Percentiles rank a stretch among this genome's conserved stretches.
Evolutionary conservation across 2,888 invertebrate species (phyloP).

Genomic region (Periphyllus acericola): DNA sequence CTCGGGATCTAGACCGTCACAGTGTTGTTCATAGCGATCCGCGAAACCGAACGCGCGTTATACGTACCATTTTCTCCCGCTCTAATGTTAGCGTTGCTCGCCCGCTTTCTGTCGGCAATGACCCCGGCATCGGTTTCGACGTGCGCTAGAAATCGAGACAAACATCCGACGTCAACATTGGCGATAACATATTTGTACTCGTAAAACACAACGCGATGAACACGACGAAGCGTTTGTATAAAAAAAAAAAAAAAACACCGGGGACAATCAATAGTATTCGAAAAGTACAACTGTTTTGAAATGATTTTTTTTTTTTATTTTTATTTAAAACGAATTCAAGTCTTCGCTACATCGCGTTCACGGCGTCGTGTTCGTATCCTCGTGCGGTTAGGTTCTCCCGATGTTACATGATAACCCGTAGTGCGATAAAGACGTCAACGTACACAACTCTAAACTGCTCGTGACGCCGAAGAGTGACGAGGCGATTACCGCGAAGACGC

Average conservation of each 20-base stretch:
- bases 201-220: too few species aligned
- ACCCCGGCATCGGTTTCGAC: background rate
- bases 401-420: background rate
- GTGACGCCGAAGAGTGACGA: background rate
- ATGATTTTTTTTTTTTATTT: too few species aligned
- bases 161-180: background rate
- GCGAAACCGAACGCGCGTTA: too few species aligned
- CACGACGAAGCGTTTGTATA: too few species aligned
- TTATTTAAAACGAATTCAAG: too few species aligned
- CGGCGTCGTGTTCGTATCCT: too few species aligned
- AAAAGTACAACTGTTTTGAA: too few species aligned
- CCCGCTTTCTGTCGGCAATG: background rate
- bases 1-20: too few species aligned
- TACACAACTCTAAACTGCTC: too few species aligned
- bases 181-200: background rate
- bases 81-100: background rate
- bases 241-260: background rate
- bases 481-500: background rate
- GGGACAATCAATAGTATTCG: too few species aligned
- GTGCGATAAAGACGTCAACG: background rate
- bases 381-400: background rate
- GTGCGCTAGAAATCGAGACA: conserved; percentile 30
- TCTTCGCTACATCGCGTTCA: too few species aligned
- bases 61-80: conserved; percentile 20
- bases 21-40: too few species aligned